Conservation (phyloP, 2,888 invertebrate genomes). For the Halictus quadricinctus region DNA sequence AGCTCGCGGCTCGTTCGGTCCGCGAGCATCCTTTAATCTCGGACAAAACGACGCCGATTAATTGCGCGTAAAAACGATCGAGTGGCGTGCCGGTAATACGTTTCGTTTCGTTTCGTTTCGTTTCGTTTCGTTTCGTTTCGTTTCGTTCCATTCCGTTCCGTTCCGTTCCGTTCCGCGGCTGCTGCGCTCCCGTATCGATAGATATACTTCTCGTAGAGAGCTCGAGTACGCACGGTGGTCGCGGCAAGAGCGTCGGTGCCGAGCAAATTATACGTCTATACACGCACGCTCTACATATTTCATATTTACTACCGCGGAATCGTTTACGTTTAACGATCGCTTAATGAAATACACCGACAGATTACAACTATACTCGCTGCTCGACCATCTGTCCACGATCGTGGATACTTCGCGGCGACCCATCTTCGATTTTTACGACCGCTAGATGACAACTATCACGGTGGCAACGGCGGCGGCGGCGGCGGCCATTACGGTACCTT, state of each 20-base stretch:
- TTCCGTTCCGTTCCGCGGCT: constrained; percentile 1
- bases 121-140: background rate
- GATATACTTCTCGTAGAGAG: background rate
- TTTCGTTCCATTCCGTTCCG: background rate
- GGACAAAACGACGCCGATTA: constrained; percentile 29
- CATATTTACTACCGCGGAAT: constrained; percentile 43
- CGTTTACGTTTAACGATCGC: constrained; percentile 50
- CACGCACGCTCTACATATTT: constrained; percentile 36
- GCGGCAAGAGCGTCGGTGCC: background rate
- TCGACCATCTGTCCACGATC: constrained; percentile 37
- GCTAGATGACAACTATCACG: background rate
- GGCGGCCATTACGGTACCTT: background rate
- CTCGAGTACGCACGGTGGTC: background rate
- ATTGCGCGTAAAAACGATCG: constrained; percentile 38
- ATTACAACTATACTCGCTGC: constrained; percentile 4
- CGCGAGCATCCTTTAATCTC: constrained; percentile 27
- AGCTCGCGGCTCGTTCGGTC: constrained; percentile 8
- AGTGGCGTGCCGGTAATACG: constrained; percentile 25
- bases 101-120: constrained; percentile 18
- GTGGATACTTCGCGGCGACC: constrained; percentile 22
- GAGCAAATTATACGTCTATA: constrained; percentile 25
- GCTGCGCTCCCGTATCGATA: constrained; percentile 8
- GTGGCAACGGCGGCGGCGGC: background rate
- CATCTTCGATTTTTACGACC: constrained; percentile 19
- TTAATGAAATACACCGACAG: constrained; percentile 43